Evolutionary conservation across 2,797 vertebrate genomes (phyloP).

Genomic region (Argentina silus): DNA sequence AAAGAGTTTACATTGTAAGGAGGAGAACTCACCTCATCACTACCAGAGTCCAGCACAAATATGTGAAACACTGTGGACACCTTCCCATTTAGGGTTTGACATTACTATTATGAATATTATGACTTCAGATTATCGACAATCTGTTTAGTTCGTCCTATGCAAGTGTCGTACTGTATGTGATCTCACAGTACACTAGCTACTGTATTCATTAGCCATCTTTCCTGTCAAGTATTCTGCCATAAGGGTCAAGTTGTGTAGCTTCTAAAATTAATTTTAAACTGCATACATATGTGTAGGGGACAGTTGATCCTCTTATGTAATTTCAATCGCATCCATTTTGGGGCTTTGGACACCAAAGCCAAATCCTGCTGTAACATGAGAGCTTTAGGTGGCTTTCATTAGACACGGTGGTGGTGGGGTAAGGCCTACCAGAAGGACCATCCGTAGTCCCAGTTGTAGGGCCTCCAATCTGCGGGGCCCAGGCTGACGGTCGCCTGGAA

Average conservation of each 20-base stretch:
- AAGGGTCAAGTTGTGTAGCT: constrained; percentile 54
- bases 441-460: constrained; percentile 90
- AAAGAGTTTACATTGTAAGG: too few relatives aligned
- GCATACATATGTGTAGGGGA: constrained; percentile 54
- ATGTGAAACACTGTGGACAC: too few relatives aligned
- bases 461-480: constrained; percentile 89
- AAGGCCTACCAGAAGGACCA: constrained; percentile 90
- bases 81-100: too few relatives aligned
- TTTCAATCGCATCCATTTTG: constrained; percentile 62
- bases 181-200: neutral
- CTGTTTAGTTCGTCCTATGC: too few relatives aligned
- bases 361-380: constrained; percentile 72
- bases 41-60: too few relatives aligned
- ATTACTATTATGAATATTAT: too few relatives aligned
- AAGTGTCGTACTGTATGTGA: too few relatives aligned
- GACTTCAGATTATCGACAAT: too few relatives aligned
- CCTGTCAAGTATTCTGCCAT: neutral
- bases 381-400: constrained; percentile 70
- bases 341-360: constrained; percentile 68
- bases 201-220: neutral
- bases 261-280: constrained; percentile 49
- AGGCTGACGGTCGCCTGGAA: constrained; percentile 90
- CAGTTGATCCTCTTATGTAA: constrained; percentile 73
- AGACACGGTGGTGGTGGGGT: constrained; percentile 41
- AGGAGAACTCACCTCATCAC: too few relatives aligned